phyloP scores from a whole-genome alignment of 2,113 vertebrate genomes.

The Mohoua ochrocephala region DNA sequence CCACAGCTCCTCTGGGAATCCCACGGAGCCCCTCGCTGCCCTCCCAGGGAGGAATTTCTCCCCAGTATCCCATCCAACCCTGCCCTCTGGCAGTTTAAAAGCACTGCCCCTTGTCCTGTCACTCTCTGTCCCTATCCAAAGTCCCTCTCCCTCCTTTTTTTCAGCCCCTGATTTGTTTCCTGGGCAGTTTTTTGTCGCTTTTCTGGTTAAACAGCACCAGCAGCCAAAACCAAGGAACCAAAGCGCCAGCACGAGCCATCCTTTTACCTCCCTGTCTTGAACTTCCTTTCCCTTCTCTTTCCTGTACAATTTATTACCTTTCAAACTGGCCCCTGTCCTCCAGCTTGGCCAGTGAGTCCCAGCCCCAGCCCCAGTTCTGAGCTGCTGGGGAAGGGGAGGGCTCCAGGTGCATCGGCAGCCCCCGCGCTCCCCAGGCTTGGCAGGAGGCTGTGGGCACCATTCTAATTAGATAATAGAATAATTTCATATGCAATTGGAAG shows the following conservation, averaged over 20 bases:
- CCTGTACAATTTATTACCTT: background rate
- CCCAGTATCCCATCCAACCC: background rate
- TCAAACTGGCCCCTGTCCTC: background rate
- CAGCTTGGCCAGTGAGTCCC: background rate
- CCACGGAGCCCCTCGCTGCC: background rate
- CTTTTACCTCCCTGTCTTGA: background rate
- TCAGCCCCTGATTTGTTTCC: background rate
- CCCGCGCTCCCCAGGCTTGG: background rate
- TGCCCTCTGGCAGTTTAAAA: background rate
- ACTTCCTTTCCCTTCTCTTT: background rate
- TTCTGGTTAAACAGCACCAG: background rate
- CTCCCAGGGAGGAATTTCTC: background rate
- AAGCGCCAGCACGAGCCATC: background rate
- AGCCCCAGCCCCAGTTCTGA: rapidly evolving
- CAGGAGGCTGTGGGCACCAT: background rate
- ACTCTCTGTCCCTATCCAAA: background rate
- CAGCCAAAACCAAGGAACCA: background rate
- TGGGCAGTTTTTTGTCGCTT: background rate
- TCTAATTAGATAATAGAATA: slow-evolving; percentile 56
- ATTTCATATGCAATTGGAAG: slow-evolving; percentile 39
- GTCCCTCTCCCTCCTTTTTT: background rate
- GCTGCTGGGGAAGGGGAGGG: background rate
- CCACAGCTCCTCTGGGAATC: background rate
- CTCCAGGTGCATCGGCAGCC: background rate
- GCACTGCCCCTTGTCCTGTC: too few species aligned